Base-by-base conservation (phyloP, 2,113 vertebrate species). In the Sphaerodactylus townsendi region DNA sequence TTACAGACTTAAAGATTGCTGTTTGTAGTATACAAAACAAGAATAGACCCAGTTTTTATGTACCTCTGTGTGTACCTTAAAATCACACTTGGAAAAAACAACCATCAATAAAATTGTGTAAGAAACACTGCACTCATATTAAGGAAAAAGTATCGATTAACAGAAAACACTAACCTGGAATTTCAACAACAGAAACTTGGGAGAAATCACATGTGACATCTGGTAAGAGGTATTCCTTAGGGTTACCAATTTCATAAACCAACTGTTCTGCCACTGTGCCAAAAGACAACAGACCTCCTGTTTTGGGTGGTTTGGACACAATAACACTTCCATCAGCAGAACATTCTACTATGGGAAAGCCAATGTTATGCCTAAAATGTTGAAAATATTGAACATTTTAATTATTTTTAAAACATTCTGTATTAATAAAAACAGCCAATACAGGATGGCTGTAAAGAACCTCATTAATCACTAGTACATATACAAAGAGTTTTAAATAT, bases 181-280 rank as follows among this genome's bases (percentile, higher is more conserved):
- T 92, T 92, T 98, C 97, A 7, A 93, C 94, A 91, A 98, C 94
- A 70, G 92, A 93, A 90, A 97, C 97, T 73, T 93, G 86, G 13
- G 97, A 98, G 92, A 99, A 98, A 92, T 98, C 97, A 85, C 97
- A 98, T 2, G 90, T 95, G 79, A 98, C 97, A 91, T 98, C 97
- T 11, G 97, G 97, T 83, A 98, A 94, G 89, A 97, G 94, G 93
- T 98, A 98, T 7, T 85, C 69, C 72, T 88, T 93, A 11, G 96
- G 97, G 94, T 99, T 95, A 0, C 94, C 96, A 35, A 98, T 95
- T 93, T 98, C 97, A 83, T 98, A 98, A 14, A 98, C 94, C 89
- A 98, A 93, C 89, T 98, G 97, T 90, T 98, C 97, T 8, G 97
- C 95, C 39, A 94, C 96, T 1, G 96, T 96, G 64, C 97, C 97